Evolutionary conservation across 1,140 invertebrate species (phyloP), one percentile per base, ranked within the genome.

Genomic region (Coelopa frigida): DNA sequence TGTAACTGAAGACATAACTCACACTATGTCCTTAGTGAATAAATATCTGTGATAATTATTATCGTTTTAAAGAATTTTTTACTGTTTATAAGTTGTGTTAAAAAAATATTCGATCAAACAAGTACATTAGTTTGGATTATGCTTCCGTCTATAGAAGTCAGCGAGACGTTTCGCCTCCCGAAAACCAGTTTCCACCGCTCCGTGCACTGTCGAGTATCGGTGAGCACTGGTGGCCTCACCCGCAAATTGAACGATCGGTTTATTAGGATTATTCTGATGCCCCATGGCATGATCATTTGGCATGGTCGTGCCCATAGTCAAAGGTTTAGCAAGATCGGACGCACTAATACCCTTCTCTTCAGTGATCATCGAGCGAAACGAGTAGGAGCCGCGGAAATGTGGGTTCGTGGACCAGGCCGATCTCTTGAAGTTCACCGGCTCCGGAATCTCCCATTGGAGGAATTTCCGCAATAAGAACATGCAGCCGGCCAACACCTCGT

Each of bases 161-260:
- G 37, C 32, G 4, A 61, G 18, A 4, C 59, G 55, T 23, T 84
- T 72, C 4, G 86, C 87, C 68, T 89, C 87, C 45, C 85, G 72
- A 58, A 79, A 80, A 0, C 87, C 87, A 12, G 79, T 74, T 67
- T 84, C 81, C 2, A 88, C 68, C 1, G 88, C 88, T 6, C 87
- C 87, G 63, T 92, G 87, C 4, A 85, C 86, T 0, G 84, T 85
- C 3, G 81, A 82, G 58, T 79, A 87, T 58, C 76, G 77, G 44
- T 75, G 66, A 20, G 75, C 56, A 42, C 81, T 78, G 1, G 82
- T 81, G 0, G 82, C 83, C 71, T 86, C 83, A 0, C 83, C 84
- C 17, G 79, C 82, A 61, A 87, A 85, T 2, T 85, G 52, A 6
- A 80, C 64, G 1, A 57, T 37, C 0, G 54, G 56, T 15, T 29